A percentile compares a stretch with the other conserved stretches of the same genome.
These are phyloP conservation scores for Dendrolimus houi DNA, from an alignment of 2,888 invertebrate species.

Conservation along the genomic window DNA sequence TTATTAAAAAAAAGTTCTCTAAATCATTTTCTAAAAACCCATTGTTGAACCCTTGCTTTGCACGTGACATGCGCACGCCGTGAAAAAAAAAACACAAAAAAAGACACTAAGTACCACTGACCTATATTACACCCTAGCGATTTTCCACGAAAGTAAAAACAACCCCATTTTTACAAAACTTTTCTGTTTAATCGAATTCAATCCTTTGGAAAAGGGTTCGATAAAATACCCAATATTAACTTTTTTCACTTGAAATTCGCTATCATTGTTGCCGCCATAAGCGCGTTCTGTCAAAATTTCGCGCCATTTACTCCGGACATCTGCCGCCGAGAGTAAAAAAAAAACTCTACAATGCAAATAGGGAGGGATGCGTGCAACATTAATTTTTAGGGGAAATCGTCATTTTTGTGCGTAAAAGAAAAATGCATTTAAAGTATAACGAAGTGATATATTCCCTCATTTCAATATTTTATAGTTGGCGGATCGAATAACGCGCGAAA, in stretches of 20 bases:
- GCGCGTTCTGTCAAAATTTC: slow-evolving; percentile 72
- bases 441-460: slow-evolving; percentile 52
- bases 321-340: slow-evolving; percentile 56
- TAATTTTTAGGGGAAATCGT: slow-evolving; percentile 68
- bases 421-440: slow-evolving; percentile 71
- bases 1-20: slow-evolving; percentile 42
- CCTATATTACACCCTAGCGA: slow-evolving; percentile 56
- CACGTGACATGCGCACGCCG: slow-evolving; percentile 64
- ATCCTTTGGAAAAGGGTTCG: slow-evolving; percentile 74
- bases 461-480: slow-evolving; percentile 52
- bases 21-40: slow-evolving; percentile 67
- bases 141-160: slow-evolving; percentile 62
- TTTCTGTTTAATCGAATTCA: slow-evolving; percentile 64
- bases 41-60: slow-evolving; percentile 70
- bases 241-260: slow-evolving; percentile 41
- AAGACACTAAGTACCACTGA: slow-evolving; percentile 59
- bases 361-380: slow-evolving; percentile 55
- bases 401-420: slow-evolving; percentile 59
- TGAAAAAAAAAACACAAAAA: slow-evolving; percentile 30
- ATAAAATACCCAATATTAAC: slow-evolving; percentile 57
- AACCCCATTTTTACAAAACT: slow-evolving; percentile 54
- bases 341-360: slow-evolving; percentile 71
- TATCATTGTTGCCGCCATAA: slow-evolving; percentile 59
- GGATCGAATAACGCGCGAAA: slow-evolving; percentile 12
- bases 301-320: slow-evolving; percentile 71